Conservation (phyloP, 2,113 vertebrate species). For the Atlantisia rogersi region DNA sequence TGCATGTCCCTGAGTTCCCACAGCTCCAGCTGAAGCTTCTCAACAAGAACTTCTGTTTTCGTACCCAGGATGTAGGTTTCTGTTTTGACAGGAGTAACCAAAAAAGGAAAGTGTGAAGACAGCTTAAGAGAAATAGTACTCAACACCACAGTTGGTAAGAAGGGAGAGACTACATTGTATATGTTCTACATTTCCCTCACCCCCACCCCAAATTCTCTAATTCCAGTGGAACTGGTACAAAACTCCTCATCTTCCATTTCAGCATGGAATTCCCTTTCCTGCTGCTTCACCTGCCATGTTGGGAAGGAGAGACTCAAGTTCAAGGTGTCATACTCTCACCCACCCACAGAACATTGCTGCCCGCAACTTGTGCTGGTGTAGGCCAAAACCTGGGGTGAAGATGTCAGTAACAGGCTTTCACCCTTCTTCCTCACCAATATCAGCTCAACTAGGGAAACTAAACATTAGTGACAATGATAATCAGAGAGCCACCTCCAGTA, state of each 20-base stretch:
- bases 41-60: conserved; percentile 30
- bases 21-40: conserved; percentile 31
- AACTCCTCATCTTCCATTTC: neutral
- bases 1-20: neutral
- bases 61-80: neutral
- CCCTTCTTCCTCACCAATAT: neutral
- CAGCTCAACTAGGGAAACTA: neutral
- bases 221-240: neutral
- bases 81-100: conserved; percentile 42
- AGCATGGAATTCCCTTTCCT: neutral
- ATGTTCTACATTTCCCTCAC: neutral
- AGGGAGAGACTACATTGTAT: neutral
- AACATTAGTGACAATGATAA: neutral
- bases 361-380: neutral
- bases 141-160: neutral
- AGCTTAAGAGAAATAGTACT: neutral
- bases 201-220: neutral
- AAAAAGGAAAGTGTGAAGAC: conserved; percentile 34
- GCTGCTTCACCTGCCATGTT: neutral
- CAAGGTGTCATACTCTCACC: neutral
- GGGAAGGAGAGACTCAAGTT: neutral
- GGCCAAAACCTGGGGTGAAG: neutral
- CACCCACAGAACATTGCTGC: neutral
- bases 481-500: neutral
- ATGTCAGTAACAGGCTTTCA: neutral